Conservation (phyloP, 2,113 vertebrate species). For the Epinephelus moara region DNA sequence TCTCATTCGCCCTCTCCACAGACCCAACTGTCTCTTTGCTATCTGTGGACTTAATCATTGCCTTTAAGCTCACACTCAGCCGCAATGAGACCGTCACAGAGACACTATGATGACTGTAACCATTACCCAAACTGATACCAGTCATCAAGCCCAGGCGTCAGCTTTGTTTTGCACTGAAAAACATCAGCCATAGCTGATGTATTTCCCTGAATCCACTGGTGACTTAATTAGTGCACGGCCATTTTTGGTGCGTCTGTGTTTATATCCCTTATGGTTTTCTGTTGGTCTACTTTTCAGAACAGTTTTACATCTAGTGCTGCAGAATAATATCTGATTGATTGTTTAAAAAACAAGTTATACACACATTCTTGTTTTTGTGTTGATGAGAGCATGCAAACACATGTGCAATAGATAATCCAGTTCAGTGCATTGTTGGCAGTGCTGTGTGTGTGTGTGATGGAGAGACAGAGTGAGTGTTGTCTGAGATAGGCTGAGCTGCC, state of each 20-base stretch:
- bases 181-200: constrained; percentile 46
- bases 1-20: constrained; percentile 10
- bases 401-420: constrained; percentile 66
- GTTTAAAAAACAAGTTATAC: constrained; percentile 23
- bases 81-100: constrained; percentile 27
- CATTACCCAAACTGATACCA: constrained; percentile 38
- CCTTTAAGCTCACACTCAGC: constrained; percentile 36
- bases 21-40: constrained; percentile 29
- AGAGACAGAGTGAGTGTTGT: constrained; percentile 82
- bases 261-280: constrained; percentile 56
- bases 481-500: constrained; percentile 80
- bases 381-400: constrained; percentile 51
- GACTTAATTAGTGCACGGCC: constrained; percentile 65
- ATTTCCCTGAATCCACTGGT: constrained; percentile 64
- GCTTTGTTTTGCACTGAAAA: constrained; percentile 61
- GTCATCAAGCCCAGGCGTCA: constrained; percentile 30
- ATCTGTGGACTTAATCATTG: constrained; percentile 54
- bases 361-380: constrained; percentile 46
- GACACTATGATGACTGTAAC: constrained; percentile 18
- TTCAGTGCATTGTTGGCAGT: constrained; percentile 59
- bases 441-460: constrained; percentile 69
- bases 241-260: constrained; percentile 66
- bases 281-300: constrained; percentile 48
- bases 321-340: constrained; percentile 60
- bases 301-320: constrained; percentile 35